Evolutionary conservation across 2,888 invertebrate species (phyloP), one percentile per base, ranked within the genome.

Genomic region (Ectemnius lituratus): DNA sequence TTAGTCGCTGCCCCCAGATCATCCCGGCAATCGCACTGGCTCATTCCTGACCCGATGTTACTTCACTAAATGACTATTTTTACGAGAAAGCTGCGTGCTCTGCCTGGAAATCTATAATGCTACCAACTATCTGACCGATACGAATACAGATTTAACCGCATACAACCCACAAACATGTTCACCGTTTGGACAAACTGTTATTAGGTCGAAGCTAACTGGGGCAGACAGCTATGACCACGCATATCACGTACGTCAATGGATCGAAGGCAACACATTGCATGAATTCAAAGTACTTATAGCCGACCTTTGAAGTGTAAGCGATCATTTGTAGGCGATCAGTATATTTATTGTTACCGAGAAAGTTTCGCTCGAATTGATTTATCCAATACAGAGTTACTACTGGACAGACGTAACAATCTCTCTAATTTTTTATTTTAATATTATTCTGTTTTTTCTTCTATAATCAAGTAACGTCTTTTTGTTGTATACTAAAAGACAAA

Each of bases 11-110:
- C 80, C 83, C 82, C 70, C 76, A 65, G 73, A 69, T 67, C 62
- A 46, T 67, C 63, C 76, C 75, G 62, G 60, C 52, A 28, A 62
- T 47, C 60, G 73, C 75, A 70, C 74, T 68, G 70, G 66, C 64
- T 70, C 67, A 70, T 70, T 71, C 37, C 70, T 60, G 76, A 75
- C 71, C 67, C 79, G 71, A 74, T 73, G 75, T 67, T 72, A 81
- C 83, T 82, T 79, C 75, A 65, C 76, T 72, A 62, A 65, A 60
- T 73, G 70, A 82, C 83, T 84, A 88, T 88, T 88, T 88, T 88
- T 88, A 87, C 86, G 87, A 85, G 86, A 82, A 73, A 83, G 79
- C 71, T 78, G 85, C 84, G 83, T 83, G 86, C 81, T 84, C 81
- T 76, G 79, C 73, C 78, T 80, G 66, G 62, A 72, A 78, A 81